Percentiles rank a stretch among this genome's conserved stretches.
Evolutionary conservation across 2,888 invertebrate species (phyloP).

Genomic region (Bombylius major): DNA sequence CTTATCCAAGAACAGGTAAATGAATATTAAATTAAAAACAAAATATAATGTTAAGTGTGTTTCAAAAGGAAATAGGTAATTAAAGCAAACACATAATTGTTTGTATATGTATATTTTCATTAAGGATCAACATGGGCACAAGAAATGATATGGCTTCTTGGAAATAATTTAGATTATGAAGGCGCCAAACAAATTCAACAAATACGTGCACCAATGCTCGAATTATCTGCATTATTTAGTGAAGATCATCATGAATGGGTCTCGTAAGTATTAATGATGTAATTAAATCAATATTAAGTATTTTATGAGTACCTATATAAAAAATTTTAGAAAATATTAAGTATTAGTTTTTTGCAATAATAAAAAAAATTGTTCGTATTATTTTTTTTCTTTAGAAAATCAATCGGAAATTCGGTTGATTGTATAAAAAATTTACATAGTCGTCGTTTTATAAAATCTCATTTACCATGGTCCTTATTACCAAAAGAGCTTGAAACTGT

Average conservation of each 20-base stretch:
- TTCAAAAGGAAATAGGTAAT: background rate
- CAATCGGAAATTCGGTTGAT: conserved; percentile 58
- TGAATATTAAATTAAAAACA: background rate
- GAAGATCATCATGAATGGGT: conserved; percentile 48
- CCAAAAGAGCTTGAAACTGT: conserved; percentile 50
- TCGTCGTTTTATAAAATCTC: conserved; percentile 63
- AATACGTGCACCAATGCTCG: conserved; percentile 58
- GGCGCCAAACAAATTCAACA: conserved; percentile 46
- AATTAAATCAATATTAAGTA: conserved; percentile 12
- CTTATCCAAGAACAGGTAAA: conserved; percentile 79
- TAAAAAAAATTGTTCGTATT: background rate
- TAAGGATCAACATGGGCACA: conserved; percentile 85
- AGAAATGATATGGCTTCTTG: conserved; percentile 86
- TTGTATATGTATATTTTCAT: background rate
- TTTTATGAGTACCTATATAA: background rate
- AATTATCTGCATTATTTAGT: conserved; percentile 51
- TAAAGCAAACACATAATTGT: background rate
- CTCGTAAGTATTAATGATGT: conserved; percentile 37
- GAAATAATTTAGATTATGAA: conserved; percentile 65
- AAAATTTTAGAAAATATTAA: too few species aligned
- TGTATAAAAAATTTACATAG: conserved; percentile 52
- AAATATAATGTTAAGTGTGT: background rate
- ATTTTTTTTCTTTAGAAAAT: conserved; percentile 13
- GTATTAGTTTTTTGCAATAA: too few species aligned
- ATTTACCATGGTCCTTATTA: conserved; percentile 57